These are phyloP conservation scores for Pycnonotus jocosus DNA, from an alignment of 2,113 vertebrate species.

Conservation along the genomic window DNA sequence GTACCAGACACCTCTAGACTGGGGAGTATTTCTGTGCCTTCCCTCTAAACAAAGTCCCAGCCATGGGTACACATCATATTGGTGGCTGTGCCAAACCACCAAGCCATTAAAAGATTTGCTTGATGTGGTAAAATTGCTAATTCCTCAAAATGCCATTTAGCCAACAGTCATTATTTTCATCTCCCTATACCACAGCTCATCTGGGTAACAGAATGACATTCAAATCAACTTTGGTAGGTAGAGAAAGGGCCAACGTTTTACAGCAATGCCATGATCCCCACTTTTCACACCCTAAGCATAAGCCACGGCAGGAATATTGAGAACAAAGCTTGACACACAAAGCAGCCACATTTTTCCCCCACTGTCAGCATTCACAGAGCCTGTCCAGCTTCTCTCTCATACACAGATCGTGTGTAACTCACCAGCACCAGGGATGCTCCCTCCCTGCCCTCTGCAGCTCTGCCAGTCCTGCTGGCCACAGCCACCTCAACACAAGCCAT, in stretches of 20 bases:
- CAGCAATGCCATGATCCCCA: background rate
- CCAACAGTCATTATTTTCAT: background rate
- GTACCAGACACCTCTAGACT: background rate
- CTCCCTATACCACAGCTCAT: background rate
- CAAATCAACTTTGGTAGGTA: background rate
- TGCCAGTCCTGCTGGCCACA: background rate
- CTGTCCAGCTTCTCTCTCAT: background rate
- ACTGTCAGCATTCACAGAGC: background rate
- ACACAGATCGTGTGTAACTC: background rate
- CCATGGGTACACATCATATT: fast-evolving
- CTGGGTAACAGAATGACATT: background rate
- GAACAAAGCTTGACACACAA: background rate
- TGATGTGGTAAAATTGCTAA: background rate
- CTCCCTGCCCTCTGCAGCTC: background rate
- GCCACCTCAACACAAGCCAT: background rate
- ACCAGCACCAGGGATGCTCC: background rate
- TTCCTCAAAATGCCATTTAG: background rate
- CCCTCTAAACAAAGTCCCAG: background rate
- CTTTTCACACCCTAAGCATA: background rate
- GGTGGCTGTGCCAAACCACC: background rate
- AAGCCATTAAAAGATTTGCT: background rate
- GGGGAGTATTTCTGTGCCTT: background rate
- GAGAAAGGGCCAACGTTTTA: background rate
- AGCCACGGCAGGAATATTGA: background rate
- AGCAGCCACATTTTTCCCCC: background rate